Conservation (phyloP, 1,140 invertebrate species). For the Pentalonia nigronervosa region DNA sequence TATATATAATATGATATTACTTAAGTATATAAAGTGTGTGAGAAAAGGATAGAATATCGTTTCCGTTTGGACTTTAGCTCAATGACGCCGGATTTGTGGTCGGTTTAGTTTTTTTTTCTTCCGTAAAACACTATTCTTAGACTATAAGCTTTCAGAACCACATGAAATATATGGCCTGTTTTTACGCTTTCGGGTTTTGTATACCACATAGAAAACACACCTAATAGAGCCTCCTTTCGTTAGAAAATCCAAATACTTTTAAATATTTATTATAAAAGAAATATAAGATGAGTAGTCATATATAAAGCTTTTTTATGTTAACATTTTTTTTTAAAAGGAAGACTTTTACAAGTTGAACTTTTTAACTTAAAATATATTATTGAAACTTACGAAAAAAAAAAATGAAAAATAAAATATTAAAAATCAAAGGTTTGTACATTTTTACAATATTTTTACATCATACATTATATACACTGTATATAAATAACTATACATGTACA, state of each 20-base stretch:
- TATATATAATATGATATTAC: neutral
- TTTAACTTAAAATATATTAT: slow-evolving; percentile 4
- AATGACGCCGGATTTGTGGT: neutral
- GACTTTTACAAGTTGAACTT: neutral
- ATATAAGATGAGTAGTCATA: neutral
- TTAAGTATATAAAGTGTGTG: neutral
- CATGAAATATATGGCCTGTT: neutral
- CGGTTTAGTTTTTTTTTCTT: neutral
- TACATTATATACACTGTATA: neutral
- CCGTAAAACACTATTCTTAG: neutral
- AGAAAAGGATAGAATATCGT: neutral
- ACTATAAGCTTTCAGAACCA: neutral
- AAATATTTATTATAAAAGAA: slow-evolving; percentile 28
- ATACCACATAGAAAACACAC: neutral
- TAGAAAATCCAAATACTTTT: slow-evolving; percentile 9
- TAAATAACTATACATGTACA: neutral
- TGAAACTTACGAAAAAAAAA: neutral
- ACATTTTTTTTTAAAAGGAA: neutral
- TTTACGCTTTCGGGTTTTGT: neutral
- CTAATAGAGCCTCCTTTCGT: slow-evolving; percentile 1
- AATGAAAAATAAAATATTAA: neutral
- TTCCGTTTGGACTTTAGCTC: neutral
- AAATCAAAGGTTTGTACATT: neutral
- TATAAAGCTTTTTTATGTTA: slow-evolving; percentile 7
- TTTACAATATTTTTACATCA: neutral